These are phyloP conservation scores for Iguana delicatissima DNA, from an alignment of 2,797 vertebrate genomes.

Conservation along the genomic window DNA sequence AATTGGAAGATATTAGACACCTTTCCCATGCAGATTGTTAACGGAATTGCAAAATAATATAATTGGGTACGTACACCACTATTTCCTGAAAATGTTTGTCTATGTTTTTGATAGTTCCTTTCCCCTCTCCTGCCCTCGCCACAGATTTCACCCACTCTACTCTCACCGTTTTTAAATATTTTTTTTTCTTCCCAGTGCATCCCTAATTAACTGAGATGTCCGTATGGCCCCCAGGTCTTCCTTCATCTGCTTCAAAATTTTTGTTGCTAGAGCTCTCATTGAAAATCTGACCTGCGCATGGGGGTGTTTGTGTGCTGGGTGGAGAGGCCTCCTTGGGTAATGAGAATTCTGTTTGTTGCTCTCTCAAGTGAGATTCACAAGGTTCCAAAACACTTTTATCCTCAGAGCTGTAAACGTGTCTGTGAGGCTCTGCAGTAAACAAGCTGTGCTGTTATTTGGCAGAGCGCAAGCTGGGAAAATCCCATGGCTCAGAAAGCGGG, in stretches of 20 bases:
- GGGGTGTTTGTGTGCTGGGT: background rate
- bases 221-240: constrained; percentile 32
- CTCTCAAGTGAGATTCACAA: constrained; percentile 2
- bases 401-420: background rate
- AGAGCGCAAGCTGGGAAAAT: background rate
- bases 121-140: too few relatives aligned
- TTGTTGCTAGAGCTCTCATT: constrained; percentile 35
- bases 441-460: background rate
- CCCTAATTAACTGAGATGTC: constrained; percentile 49
- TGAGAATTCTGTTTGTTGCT: background rate
- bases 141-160: too few relatives aligned
- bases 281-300: background rate
- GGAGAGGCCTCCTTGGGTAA: background rate
- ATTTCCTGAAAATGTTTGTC: too few relatives aligned
- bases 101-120: too few relatives aligned
- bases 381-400: background rate
- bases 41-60: too few relatives aligned
- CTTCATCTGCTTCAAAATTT: constrained; percentile 41
- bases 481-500: background rate
- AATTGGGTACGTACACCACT: too few relatives aligned
- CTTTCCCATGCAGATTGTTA: too few relatives aligned
- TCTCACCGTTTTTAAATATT: background rate
- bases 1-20: background rate
- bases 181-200: background rate
- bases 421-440: background rate